Conservation (phyloP, 2,888 invertebrate species). For the Nezara viridula region DNA sequence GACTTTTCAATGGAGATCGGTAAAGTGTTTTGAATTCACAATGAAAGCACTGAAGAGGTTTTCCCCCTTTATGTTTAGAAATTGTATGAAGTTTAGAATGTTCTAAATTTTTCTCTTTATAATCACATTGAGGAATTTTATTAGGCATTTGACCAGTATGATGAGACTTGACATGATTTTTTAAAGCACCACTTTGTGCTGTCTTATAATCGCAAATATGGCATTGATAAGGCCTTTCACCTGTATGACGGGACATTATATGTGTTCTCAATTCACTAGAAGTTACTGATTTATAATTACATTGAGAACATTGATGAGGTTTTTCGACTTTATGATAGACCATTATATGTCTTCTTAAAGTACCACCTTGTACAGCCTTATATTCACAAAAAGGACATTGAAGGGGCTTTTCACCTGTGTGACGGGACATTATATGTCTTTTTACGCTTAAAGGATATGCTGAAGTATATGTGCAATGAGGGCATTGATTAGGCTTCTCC, state of each 20-base stretch:
- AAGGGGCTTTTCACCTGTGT: not conserved
- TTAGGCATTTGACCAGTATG: not conserved
- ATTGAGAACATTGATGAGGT: not conserved
- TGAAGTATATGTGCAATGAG: too few species aligned
- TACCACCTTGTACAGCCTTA: not conserved
- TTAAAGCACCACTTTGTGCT: not conserved
- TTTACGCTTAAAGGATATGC: not conserved
- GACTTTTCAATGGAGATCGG: not conserved
- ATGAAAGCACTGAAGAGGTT: not conserved
- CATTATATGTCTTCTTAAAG: not conserved
- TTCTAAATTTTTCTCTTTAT: not conserved
- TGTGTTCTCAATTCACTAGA: not conserved
- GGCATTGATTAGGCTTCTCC: too few species aligned
- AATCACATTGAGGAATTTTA: conserved; percentile 1
- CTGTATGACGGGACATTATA: conserved; percentile 1
- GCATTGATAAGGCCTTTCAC: not conserved
- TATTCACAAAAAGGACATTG: not conserved
- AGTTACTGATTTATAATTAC: not conserved
- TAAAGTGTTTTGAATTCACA: not conserved
- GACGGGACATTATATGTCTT: not conserved
- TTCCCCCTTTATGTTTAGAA: not conserved
- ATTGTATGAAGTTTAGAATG: conserved; percentile 15
- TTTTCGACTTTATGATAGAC: not conserved
- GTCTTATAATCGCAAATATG: not conserved
- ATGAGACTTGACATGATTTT: not conserved